These are phyloP conservation scores for Heliocidaris tuberculata DNA, from an alignment of 35 echinoderm and acorn worm genomes.

Conservation along the genomic window DNA sequence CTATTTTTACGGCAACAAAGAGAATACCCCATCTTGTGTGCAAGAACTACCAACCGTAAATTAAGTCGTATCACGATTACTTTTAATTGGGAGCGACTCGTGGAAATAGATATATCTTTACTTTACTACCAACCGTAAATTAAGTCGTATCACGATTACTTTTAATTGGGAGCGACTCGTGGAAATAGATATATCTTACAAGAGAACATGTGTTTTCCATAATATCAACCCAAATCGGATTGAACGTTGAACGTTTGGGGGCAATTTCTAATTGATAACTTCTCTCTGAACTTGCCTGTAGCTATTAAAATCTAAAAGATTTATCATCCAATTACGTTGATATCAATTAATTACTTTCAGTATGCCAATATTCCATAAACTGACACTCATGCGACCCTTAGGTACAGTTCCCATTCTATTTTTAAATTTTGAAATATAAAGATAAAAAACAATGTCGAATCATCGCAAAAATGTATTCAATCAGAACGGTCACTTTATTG, in stretches of 20 bases:
- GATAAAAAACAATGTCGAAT: background rate
- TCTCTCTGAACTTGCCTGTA: background rate
- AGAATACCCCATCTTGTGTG: background rate
- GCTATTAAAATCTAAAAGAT: background rate
- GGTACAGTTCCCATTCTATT: background rate
- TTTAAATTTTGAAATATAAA: background rate
- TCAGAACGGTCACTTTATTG: no score
- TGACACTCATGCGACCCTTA: background rate
- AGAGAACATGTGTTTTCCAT: background rate
- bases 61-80: background rate
- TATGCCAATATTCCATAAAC: background rate
- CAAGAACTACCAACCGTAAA: background rate
- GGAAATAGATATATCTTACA: background rate
- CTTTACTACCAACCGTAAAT: background rate
- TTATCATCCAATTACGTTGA: background rate
- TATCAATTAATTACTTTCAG: background rate
- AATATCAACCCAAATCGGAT: background rate
- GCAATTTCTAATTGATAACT: background rate
- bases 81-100: background rate
- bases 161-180: background rate
- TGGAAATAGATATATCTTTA: background rate
- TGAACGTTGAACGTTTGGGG: background rate
- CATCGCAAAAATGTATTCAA: background rate
- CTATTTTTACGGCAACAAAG: background rate
- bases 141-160: background rate